phyloP scores from a whole-genome alignment of 1,140 invertebrate genomes.

The Semibalanus balanoides region DNA sequence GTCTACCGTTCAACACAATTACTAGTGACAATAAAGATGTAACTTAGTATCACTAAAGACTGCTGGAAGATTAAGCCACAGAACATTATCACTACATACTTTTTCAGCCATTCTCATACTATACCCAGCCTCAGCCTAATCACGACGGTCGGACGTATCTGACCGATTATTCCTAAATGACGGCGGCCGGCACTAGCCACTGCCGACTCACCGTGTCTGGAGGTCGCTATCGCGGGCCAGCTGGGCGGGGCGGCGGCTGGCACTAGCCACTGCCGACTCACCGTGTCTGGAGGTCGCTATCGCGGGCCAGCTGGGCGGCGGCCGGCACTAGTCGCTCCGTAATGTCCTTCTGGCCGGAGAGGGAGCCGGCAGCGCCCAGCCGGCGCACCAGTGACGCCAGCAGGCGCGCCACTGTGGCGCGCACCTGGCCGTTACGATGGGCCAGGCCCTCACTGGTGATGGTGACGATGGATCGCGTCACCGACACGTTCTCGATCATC shows the following conservation, averaged over 20 bases:
- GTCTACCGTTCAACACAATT: no score
- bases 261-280: slow-evolving; percentile 55
- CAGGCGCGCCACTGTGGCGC: slow-evolving; percentile 62
- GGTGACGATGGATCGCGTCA: slow-evolving; percentile 39
- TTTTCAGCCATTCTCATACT: no score
- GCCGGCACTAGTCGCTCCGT: slow-evolving; percentile 62
- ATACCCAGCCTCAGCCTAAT: no score
- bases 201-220: background rate
- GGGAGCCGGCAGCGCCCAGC: slow-evolving; percentile 53
- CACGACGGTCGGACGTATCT: no score
- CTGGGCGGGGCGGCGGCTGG: slow-evolving; percentile 59
- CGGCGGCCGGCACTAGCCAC: no score
- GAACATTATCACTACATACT: no score
- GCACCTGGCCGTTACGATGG: slow-evolving; percentile 72
- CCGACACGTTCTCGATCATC: slow-evolving; percentile 55
- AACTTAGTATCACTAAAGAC: no score
- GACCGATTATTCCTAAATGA: no score
- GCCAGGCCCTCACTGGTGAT: slow-evolving; percentile 45
- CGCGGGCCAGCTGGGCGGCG: slow-evolving; percentile 63
- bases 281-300: slow-evolving; percentile 74
- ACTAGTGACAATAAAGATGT: no score
- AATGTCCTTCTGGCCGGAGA: slow-evolving; percentile 55
- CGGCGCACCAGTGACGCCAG: slow-evolving; percentile 49
- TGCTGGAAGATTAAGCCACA: no score
- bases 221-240: slow-evolving; percentile 29